Base-by-base conservation (phyloP, 2,113 vertebrate species). In the Neoarius graeffei region DNA sequence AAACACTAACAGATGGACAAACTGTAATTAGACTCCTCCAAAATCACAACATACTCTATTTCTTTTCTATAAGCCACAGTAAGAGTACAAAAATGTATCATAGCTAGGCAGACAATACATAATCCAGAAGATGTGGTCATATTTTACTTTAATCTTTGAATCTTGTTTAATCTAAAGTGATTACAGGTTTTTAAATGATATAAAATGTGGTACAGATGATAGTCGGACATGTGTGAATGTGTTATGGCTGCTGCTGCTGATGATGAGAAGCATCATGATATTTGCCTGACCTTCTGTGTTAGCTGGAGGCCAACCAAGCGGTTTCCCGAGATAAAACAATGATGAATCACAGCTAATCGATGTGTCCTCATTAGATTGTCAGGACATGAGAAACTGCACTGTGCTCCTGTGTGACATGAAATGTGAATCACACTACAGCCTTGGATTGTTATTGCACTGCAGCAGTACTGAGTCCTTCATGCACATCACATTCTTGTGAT, bases 291-390 rank as follows among this genome's bases (percentile, higher is more conserved):
- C 74, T 80, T 67, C 74, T 60, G 76, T 62, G 30, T 23, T 81
- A 67, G 76, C 76, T 67, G 85, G n/a, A 81, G 30, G 19, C 71
- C 23, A 64, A 27, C 42, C 59, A 79, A 77, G 59, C 48, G 52
- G 5, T 67, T 76, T 86, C 69, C 69, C 17, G n/a, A 81, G n/a
- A 50, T 35, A 52, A 64, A n/a, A 82, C 27, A 7, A 80, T 67
- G 60, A 81, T 81, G 85, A 86, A 56, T 60, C 84, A 59, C 71
- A 76, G 69, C 20, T 54, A 74, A 74, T 85, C 76, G 50, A 86
- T 81, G 85, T 56, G 85, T 56, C 76, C 76, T 86, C 62, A 69
- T 86, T 86, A 67, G 76, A 13, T 66, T 52, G 81, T 35, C 62
- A 81, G 30, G 71, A 84, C 79, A 83, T 7, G 27, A 35, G 62